Evolutionary conservation across 37 sponge, comb jelly and placozoan species (phyloP).

Genomic region (Halichondria panicea): DNA sequence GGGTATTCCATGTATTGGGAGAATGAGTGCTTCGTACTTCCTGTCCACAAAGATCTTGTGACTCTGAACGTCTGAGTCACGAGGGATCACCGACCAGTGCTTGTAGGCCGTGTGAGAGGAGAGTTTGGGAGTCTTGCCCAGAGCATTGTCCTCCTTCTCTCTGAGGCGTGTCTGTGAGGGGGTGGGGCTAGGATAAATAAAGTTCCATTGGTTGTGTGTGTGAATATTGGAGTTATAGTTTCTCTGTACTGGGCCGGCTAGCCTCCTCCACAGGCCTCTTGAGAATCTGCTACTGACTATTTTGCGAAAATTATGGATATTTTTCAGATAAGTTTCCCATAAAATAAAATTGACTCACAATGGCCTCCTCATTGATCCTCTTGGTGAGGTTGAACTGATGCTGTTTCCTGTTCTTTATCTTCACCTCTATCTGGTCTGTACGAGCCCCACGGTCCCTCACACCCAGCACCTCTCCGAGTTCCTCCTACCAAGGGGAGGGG

Average conservation of each 20-base stretch:
- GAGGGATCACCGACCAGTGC: conserved; percentile 79
- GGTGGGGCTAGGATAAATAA: neutral
- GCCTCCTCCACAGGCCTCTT: no score
- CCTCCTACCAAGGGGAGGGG: conserved; percentile 1
- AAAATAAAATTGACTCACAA: conserved; percentile 32
- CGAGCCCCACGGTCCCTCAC: conserved; percentile 18
- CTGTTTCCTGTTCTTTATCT: conserved; percentile 79
- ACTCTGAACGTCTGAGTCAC: conserved; percentile 87
- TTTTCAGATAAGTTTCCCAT: neutral
- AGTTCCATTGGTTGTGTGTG: neutral
- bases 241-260: no score
- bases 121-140: conserved; percentile 48
- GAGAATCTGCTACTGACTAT: no score
- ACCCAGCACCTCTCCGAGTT: conserved; percentile 23
- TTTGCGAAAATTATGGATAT: no score
- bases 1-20: conserved; percentile 88
- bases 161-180: conserved; percentile 50
- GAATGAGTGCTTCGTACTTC: conserved; percentile 86
- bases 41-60: conserved; percentile 82
- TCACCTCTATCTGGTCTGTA: conserved; percentile 83
- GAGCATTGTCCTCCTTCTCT: conserved; percentile 28
- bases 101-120: conserved; percentile 85
- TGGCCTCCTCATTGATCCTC: conserved; percentile 90
- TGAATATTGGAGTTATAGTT: no score
- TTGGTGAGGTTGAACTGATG: conserved; percentile 85